Percentiles rank a stretch among this genome's conserved stretches.
Evolutionary conservation across 2,113 vertebrate genomes (phyloP).

Genomic region (Setophaga kirtlandii): DNA sequence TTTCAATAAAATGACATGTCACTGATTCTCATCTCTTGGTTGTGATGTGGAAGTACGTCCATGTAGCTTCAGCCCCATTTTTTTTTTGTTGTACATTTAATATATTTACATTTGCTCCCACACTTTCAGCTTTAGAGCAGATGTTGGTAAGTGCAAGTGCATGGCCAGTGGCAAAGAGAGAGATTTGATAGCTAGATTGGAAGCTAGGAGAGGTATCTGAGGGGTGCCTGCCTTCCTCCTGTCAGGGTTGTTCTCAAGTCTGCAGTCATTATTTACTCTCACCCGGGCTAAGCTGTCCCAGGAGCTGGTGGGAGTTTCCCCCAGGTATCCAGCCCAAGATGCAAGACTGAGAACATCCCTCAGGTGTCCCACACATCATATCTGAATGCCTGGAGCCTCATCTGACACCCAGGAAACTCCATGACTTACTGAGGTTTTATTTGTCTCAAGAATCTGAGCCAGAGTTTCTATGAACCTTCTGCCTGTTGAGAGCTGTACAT

Average conservation of each 20-base stretch:
- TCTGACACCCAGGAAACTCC: neutral
- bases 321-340: neutral
- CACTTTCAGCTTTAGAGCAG: neutral
- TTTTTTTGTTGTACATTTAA: neutral
- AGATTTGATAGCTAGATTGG: neutral
- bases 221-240: neutral
- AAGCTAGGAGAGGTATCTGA: neutral
- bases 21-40: neutral
- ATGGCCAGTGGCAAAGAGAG: neutral
- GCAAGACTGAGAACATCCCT: neutral
- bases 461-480: neutral
- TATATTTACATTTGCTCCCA: neutral
- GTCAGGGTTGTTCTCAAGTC: neutral
- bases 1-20: neutral
- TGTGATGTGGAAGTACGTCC: neutral
- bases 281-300: neutral
- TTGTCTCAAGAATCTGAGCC: neutral
- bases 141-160: neutral
- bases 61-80: neutral
- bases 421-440: neutral
- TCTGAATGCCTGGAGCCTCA: neutral
- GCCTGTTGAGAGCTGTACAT: neutral
- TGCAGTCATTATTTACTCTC: neutral
- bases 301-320: neutral
- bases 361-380: accelerated